Percentiles rank a stretch among this genome's conserved stretches.
Conservation (phyloP, 2,888 invertebrate species). For the Eledone cirrhosa region DNA sequence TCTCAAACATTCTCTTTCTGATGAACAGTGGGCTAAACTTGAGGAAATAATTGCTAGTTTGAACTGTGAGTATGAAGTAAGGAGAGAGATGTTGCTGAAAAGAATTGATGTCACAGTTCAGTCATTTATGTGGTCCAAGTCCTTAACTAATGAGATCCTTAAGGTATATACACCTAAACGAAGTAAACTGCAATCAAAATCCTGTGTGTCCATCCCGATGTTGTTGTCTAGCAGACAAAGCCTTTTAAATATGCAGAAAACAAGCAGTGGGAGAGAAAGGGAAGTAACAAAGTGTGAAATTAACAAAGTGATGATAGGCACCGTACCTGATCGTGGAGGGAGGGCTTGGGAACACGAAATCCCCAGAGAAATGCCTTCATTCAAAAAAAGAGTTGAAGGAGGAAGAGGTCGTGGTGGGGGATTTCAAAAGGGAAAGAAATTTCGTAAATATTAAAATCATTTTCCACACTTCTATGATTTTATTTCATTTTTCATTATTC, state of each 20-base stretch:
- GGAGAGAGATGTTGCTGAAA: constrained; percentile 87
- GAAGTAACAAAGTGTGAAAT: constrained; percentile 85
- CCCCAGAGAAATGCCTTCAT: constrained; percentile 96
- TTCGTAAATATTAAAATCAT: too few relatives aligned
- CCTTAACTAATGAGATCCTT: neutral
- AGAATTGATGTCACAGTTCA: constrained; percentile 94
- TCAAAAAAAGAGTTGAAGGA: constrained; percentile 76
- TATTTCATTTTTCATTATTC: too few relatives aligned
- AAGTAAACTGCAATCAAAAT: neutral
- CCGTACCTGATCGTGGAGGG: constrained; percentile 94
- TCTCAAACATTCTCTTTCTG: constrained; percentile 76
- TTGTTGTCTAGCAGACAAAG: neutral
- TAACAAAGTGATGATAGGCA: constrained; percentile 89
- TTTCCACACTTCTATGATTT: too few relatives aligned
- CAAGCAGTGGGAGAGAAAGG: constrained; percentile 84
- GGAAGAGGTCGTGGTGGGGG: constrained; percentile 45
- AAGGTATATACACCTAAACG: constrained; percentile 13
- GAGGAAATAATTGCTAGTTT: constrained; percentile 78
- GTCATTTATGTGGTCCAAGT: constrained; percentile 78
- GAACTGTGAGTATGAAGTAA: constrained; percentile 81
- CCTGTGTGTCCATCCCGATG: neutral
- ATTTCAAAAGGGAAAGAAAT: constrained; percentile 48
- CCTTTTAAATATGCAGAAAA: constrained; percentile 85
- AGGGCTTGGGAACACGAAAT: constrained; percentile 90
- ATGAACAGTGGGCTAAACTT: constrained; percentile 84